Base-by-base conservation (phyloP, 2,113 vertebrate species). In the Orycteropus afer region DNA sequence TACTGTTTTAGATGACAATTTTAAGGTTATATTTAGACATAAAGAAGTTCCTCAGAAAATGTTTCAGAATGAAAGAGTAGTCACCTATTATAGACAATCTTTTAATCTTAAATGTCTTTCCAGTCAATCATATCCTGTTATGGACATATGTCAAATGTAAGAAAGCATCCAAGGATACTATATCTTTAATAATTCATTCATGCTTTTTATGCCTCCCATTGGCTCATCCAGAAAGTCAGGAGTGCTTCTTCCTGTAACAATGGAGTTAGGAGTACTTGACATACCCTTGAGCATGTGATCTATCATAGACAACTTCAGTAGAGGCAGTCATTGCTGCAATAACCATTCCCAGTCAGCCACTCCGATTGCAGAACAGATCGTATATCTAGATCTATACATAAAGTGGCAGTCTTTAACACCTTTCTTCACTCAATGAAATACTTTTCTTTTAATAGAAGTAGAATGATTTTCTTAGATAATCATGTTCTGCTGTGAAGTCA, bases 381-480 rank as follows among this genome's bases (percentile, higher is more conserved):
- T 40, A 40, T 45, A 67, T 47, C 29, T 17, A 7, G 45, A 22
- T 17, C 5, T 55, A 22, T 34, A 11, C 1, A 34, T 1, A 17
- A 40, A 61, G 7, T 40, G 17, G 55, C 1, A 91, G 32, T 53
- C 65, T 47, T 93, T 93, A 61, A 74, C 34, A 32, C 13, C 32
- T 40, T 94, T 82, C 7, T 32, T 89, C 69, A 45, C 2, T 86
- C 59, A 87, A 93, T 86, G 59, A 87, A 93, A 73, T 71, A 9
- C 4, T 25, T 7, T 69, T 51, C 45, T 94, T 49, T 59, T 79
- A 49, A 10, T 80, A 85, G 2, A 89, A 63, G 29, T 87, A 47
- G 51, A 84, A 29, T 81, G 12, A 5, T 94, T 94, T 95, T 83
- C 45, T 76, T 74, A 23, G 29, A 5, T 63, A 95, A 71, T 71